Evolutionary conservation across 2,888 invertebrate genomes (phyloP), one percentile per base, ranked within the genome.

Genomic region (Tuberolachnus salignus): DNA sequence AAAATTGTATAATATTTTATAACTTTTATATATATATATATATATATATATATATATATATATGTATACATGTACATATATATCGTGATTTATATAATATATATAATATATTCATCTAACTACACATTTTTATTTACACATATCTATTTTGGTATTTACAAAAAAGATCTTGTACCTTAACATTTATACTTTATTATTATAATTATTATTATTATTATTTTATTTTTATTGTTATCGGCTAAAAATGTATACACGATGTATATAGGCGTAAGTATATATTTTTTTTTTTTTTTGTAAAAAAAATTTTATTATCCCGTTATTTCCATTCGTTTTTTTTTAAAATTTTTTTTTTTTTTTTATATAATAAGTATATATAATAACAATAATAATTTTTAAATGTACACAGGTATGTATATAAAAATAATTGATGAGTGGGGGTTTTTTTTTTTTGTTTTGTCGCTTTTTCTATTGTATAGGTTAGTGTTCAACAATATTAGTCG

Each of bases 81-180:
- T 69, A 44, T 59, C 34, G 66, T 67, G 57, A 66, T 46, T 55
- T 51, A 57, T 67, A 34, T 34, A 34, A 6, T 34, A 34, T 34
- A 34, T 34, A 34, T 34, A 72, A 61, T 46, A 46, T 73, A 69
- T 78, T 78, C 59, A 67, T 61, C 69, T 78, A 78, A 78, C 78
- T 78, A 78, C 78, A 78, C 69, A 78, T 67, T 67, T 55, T 78
- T 78, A 78, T 78, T 69, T 78, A 78, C 78, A 78, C 78, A 59
- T 34, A 34, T 78, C 78, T 78, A 78, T 66, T 49, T 66, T 75
- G 26, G 67, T 78, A 78, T 78, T 78, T 78, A 78, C 78, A 78
- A 49, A 75, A 78, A 78, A 67, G 66, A 78, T 67, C 67, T 67
- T 49, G 57, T 69, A 67, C 57, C 66, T 78, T 57, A 64, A 19